Base-by-base conservation (phyloP, 2,888 invertebrate genomes). In the Alentia gelatinosa region DNA sequence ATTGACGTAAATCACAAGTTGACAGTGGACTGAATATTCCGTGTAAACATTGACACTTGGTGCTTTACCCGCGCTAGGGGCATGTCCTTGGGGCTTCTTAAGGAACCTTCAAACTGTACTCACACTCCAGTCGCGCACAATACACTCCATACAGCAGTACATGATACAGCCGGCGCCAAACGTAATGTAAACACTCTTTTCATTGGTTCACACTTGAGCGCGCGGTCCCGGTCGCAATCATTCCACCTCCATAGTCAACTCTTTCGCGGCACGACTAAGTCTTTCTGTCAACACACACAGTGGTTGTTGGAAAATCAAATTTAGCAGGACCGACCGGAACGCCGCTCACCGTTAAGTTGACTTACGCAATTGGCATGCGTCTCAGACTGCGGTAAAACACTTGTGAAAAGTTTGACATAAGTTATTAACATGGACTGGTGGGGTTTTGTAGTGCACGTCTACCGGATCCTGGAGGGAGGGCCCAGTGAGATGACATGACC, bases 361-460 rank as follows among this genome's bases (percentile, higher is more conserved):
- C 68, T 26, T 68, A 26, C 26, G 68, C 68, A 68, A 68, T 68
- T 68, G 26, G 68, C 68, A 68, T 68, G 68, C 26, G 4, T 26
- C 33, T 9, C 12, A 30, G 30, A 30, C 68, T 19, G 26, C 23
- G 12, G 68, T 9, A 30, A 68, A 68, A 26, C 68, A 68, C 68
- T 68, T 68, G 68, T 68, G 68, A 68, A 68, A 56, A 68, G 30
- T 68, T 68, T 68, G 68, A 68, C 68, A 68, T 30, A 30, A 68
- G 68, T 68, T 26, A 56, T 56, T 56, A 56, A 9, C 56, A n/a
- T n/a, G 19, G 19, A n/a, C n/a, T 56, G 19, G 56, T 56, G 56
- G 47, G 9, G 5, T 56, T 56, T 56, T 56, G 12, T 19, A 3
- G 1, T 56, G 56, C n/a, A n/a, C n/a, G n/a, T n/a, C n/a, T n/a